Base-by-base conservation (phyloP, 2,888 invertebrate species). In the Polymixis flavicincta region DNA sequence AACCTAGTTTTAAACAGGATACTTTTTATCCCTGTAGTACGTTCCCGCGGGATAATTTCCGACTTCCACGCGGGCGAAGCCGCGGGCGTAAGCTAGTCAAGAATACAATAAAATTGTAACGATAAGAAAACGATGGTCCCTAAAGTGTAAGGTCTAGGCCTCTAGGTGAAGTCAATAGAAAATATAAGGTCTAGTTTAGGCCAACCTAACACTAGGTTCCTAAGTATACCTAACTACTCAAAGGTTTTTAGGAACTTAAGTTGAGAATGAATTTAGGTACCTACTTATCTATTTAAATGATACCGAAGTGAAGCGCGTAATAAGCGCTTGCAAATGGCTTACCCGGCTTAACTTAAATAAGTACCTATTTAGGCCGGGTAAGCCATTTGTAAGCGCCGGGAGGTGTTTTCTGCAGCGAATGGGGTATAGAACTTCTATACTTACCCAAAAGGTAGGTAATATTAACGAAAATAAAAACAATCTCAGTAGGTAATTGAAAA, bases 101-200 rank as follows among this genome's bases (percentile, higher is more conserved):
- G 11, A 13, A n/a, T 54, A 54, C 11, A 54, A 54, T 54, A 54
- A 13, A 54, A 54, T 13, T 59, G 19, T n/a, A 9, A n/a, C n/a
- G n/a, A n/a, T n/a, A n/a, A n/a, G n/a, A n/a, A 63, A 61, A 61
- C 61, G 14, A n/a, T 37, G 14, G 60, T 32, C 60, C 22, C 60
- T 37, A 22, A 2, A 19, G 22, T 60, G 60, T 14, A 37, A n/a
- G 14, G 60, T n/a, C 37, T 3, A 37, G 7, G 37, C 3, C 37
- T 37, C 37, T 37, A 5, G 4, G 37, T 37, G 4, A 37, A 37
- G 37, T 6, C 37, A 37, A 37, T 5, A 37, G 37, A 37, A 37
- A 37, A 37, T 5, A 32, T 3, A 32, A 37, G 37, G 37, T 37
- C 37, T 6, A 37, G 37, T 2, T 61, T 37, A n/a, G 4, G 22